Percentiles rank a stretch among this genome's conserved stretches.
These are phyloP conservation scores for Phengaris arion DNA, from an alignment of 2,888 invertebrate genomes.

Conservation along the genomic window DNA sequence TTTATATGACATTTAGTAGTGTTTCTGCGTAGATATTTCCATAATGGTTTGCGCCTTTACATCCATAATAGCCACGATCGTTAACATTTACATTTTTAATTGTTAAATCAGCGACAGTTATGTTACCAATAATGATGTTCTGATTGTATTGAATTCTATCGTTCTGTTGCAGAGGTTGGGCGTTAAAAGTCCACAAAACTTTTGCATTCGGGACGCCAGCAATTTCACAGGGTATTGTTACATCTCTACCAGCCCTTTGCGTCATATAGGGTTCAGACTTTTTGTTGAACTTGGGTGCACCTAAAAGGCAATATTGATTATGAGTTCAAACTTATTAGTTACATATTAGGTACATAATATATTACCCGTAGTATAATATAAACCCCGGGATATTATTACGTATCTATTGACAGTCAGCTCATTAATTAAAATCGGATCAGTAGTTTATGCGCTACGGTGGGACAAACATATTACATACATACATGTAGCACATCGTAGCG, in stretches of 20 bases:
- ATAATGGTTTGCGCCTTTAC: slow-evolving; percentile 51
- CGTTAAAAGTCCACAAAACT: slow-evolving; percentile 55
- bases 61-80: slow-evolving; percentile 64
- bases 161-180: slow-evolving; percentile 44
- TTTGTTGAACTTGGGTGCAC: slow-evolving; percentile 50
- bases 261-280: slow-evolving; percentile 45
- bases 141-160: slow-evolving; percentile 40
- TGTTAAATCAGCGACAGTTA: slow-evolving; percentile 46
- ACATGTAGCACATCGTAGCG: no score
- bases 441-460: no score
- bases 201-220: slow-evolving; percentile 50
- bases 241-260: slow-evolving; percentile 48
- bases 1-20: slow-evolving; percentile 26
- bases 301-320: slow-evolving; percentile 43
- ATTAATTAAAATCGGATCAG: no score
- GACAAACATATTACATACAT: no score
- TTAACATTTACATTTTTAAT: slow-evolving; percentile 51
- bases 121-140: slow-evolving; percentile 30
- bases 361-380: no score
- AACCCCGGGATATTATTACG: no score
- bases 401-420: no score
- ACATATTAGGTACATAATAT: no score
- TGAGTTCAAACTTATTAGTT: background rate
- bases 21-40: slow-evolving; percentile 55
- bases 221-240: slow-evolving; percentile 55